These are phyloP conservation scores for Siphamia tubifer DNA, from an alignment of 2,113 vertebrate species.

Conservation along the genomic window DNA sequence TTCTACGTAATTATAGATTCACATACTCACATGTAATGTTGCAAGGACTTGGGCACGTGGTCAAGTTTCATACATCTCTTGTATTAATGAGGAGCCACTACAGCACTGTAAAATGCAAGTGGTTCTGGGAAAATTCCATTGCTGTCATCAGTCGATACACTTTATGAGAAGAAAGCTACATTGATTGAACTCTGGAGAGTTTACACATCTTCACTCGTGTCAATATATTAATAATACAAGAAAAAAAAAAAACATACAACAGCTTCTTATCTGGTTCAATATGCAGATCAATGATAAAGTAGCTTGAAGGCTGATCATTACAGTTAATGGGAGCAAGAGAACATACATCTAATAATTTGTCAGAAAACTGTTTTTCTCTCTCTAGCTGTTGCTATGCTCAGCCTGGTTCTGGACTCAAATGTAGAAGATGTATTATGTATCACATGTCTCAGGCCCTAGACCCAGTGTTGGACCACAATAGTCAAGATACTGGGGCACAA, in stretches of 20 bases:
- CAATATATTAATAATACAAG: conserved; percentile 39
- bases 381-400: no score
- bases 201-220: neutral
- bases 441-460: no score
- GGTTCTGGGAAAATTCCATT: neutral
- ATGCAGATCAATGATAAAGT: conserved; percentile 30
- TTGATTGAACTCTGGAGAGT: neutral
- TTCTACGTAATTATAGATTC: neutral
- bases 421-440: no score
- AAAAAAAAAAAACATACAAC: conserved; percentile 8
- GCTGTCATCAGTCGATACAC: neutral
- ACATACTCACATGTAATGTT: neutral
- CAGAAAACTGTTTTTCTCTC: neutral
- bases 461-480: neutral
- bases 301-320: conserved; percentile 18
- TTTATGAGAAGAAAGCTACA: neutral
- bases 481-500: neutral
- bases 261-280: conserved; percentile 21
- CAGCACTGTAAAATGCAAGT: neutral
- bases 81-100: neutral
- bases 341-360: conserved; percentile 9
- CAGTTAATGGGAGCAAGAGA: neutral
- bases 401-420: conserved; percentile 15
- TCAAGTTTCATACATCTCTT: neutral
- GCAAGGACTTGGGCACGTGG: neutral